phyloP scores from a whole-genome alignment of 2,888 invertebrate genomes.

The Gerris lacustris region DNA sequence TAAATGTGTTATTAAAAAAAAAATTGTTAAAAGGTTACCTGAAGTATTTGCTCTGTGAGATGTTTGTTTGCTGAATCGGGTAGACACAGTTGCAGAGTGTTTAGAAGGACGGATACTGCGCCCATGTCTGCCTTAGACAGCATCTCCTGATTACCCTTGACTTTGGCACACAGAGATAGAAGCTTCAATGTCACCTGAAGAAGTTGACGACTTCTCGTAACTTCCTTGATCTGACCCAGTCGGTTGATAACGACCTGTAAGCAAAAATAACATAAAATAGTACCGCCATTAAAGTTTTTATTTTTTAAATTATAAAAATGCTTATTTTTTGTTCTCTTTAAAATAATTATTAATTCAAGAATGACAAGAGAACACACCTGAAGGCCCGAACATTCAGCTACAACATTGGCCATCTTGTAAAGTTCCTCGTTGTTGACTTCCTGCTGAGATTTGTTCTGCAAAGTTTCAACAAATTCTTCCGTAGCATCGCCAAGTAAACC shows the following conservation, averaged over 20 bases:
- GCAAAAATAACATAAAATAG: not conserved
- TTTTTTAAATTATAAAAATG: no score
- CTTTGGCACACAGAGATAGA: conserved; percentile 80
- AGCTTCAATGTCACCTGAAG: conserved; percentile 81
- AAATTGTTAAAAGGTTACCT: conserved; percentile 40
- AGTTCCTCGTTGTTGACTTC: conserved; percentile 90
- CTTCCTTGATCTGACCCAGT: conserved; percentile 65
- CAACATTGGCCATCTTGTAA: conserved; percentile 76
- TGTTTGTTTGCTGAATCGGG: conserved; percentile 57
- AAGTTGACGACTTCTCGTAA: conserved; percentile 74
- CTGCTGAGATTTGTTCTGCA: conserved; percentile 70
- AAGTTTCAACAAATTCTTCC: conserved; percentile 93
- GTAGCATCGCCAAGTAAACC: conserved; percentile 96
- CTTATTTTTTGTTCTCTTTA: no score
- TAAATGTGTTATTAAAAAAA: no score
- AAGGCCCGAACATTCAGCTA: conserved; percentile 66
- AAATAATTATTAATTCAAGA: no score
- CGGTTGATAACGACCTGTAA: conserved; percentile 67
- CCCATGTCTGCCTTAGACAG: conserved; percentile 74
- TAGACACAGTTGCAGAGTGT: conserved; percentile 61
- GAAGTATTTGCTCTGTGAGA: conserved; percentile 79
- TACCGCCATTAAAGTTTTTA: no score
- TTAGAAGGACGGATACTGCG: conserved; percentile 69
- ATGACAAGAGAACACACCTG: conserved; percentile 36
- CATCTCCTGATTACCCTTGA: conserved; percentile 75